Evolutionary conservation across 2,888 invertebrate species (phyloP).

Genomic region (Trichacis sp.): DNA sequence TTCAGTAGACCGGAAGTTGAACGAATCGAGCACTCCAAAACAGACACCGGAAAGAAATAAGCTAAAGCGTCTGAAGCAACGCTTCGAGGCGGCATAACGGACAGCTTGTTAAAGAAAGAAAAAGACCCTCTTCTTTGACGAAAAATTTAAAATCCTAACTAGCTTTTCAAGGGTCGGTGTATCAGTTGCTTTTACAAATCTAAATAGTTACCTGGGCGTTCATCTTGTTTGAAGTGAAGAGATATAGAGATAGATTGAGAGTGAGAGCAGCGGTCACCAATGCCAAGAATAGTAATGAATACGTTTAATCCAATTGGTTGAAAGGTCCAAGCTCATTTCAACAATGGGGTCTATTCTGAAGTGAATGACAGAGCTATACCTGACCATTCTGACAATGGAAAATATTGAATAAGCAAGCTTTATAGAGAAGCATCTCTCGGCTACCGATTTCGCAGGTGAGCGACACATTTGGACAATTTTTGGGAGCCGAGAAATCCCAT

Average conservation of each 20-base stretch:
- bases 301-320: conserved; percentile 67
- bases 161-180: conserved; percentile 21
- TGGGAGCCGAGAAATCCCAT: too few relatives aligned
- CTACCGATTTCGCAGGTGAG: conserved; percentile 11
- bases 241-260: too few relatives aligned
- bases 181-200: conserved; percentile 18
- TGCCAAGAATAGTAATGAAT: conserved; percentile 65
- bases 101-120: conserved; percentile 36
- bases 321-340: conserved; percentile 36
- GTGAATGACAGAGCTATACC: conserved; percentile 39
- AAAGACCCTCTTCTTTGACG: conserved; percentile 29
- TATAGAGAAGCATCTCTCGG: conserved; percentile 16
- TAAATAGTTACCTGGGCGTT: conserved; percentile 13
- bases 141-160: conserved; percentile 28
- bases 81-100: conserved; percentile 35
- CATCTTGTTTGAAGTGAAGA: conserved; percentile 23
- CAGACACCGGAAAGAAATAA: conserved; percentile 46
- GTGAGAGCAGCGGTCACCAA: conserved; percentile 29
- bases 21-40: conserved; percentile 45
- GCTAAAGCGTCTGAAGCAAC: conserved; percentile 31
- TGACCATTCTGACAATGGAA: conserved; percentile 51
- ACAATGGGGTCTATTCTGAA: conserved; percentile 43
- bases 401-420: conserved; percentile 62
- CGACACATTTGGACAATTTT: too few relatives aligned
- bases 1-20: conserved; percentile 50